Base-by-base conservation (phyloP, 2,888 invertebrate genomes). In the Patella ulyssiponensis region DNA sequence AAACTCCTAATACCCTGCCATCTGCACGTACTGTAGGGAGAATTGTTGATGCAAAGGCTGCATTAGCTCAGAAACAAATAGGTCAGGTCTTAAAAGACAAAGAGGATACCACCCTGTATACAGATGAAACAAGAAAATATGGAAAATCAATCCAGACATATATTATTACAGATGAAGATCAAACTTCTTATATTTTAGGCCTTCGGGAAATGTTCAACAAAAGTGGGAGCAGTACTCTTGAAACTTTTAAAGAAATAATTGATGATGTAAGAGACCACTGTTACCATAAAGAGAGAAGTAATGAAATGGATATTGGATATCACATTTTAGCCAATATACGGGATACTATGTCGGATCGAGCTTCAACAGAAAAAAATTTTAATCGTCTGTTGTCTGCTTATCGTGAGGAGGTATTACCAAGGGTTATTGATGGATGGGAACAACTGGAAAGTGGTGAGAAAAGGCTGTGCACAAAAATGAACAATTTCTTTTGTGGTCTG, bases 401-500 rank as follows among this genome's bases (percentile, higher is more conserved):
- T 54, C n/a, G n/a, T 20, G 7, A 33, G 23, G 71, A 54, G 9
- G 54, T 83, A 12, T 54, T 82, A 51, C 83, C 81, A 12, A 27
- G 80, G 7, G 80, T 79, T 14, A 51, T 71, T n/a, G 64, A 75
- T 64, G 71, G 75, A 4, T 85, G 71, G 77, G 69, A 72, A 11
- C 17, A 75, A 14, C 52, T 82, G 33, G 69, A 64, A 53, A 74
- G 73, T 15, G 73, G 58, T n/a, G 77, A 81, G 52, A 51, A 75
- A 23, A 44, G 71, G 17, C 52, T 71, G 5, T 83, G 81, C 72
- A 11, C 74, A 11, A 71, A 77, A 58, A 77, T 83, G 78, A 84
- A 82, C 53, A 83, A 81, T 64, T 81, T 82, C 71, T 82, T 77
- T 74, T 84, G 81, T 79, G 84, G 83, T 2, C 70, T 84, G 3